Evolutionary conservation across 2,888 invertebrate species (phyloP).

Genomic region (Poecilus cupreus): DNA sequence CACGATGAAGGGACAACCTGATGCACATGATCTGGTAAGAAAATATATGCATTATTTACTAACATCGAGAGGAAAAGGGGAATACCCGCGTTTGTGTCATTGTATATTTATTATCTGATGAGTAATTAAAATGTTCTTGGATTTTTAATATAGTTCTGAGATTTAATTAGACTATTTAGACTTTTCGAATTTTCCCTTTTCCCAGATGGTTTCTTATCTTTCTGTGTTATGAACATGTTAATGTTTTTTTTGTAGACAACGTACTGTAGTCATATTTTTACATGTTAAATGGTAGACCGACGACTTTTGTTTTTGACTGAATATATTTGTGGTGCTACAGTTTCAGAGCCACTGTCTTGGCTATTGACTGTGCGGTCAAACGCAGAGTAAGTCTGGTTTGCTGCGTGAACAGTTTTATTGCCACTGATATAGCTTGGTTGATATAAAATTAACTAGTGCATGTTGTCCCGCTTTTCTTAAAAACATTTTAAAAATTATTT

Average conservation of each 20-base stretch:
- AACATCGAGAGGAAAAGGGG: conserved; percentile 25
- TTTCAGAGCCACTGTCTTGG: conserved; percentile 70
- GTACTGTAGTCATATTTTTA: conserved; percentile 50
- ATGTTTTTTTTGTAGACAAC: conserved; percentile 51
- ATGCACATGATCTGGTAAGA: conserved; percentile 81
- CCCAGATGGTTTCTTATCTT: conserved; percentile 10
- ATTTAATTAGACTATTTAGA: too few species aligned
- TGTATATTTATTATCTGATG: background rate
- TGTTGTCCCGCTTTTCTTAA: background rate
- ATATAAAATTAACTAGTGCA: background rate
- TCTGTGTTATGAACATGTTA: conserved; percentile 12
- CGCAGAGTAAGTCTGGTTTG: conserved; percentile 64
- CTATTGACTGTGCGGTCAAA: conserved; percentile 67
- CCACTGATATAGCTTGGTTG: conserved; percentile 17
- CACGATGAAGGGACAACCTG: conserved; percentile 75
- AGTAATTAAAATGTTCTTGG: background rate
- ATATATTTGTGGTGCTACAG: conserved; percentile 61
- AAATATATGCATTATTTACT: background rate
- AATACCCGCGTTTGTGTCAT: background rate
- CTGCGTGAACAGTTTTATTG: conserved; percentile 23
- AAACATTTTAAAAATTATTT: background rate
- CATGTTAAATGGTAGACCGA: conserved; percentile 29
- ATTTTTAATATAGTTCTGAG: too few species aligned
- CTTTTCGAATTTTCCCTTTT: background rate
- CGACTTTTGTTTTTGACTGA: conserved; percentile 39